Evolutionary conservation across 2,888 invertebrate genomes (phyloP).

Genomic region (Ophion obscuratus): DNA sequence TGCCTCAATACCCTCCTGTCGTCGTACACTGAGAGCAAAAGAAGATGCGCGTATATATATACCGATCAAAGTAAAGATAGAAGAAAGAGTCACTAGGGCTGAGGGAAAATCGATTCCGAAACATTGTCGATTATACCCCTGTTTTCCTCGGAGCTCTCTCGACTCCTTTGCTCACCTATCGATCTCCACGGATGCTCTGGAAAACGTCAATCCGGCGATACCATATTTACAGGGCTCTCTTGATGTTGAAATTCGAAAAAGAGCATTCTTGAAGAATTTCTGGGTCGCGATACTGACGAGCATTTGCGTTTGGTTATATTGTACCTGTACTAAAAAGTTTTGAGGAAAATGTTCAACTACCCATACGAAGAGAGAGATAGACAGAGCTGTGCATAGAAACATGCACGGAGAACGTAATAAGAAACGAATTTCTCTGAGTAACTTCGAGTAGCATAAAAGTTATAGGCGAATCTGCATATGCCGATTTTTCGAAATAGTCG

Average conservation of each 20-base stretch:
- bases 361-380: too few species aligned
- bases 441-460: too few species aligned
- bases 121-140: slow-evolving; percentile 47
- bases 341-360: too few species aligned
- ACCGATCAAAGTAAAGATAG: slow-evolving; percentile 15
- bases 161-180: slow-evolving; percentile 29
- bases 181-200: not conserved
- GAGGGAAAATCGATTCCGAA: slow-evolving; percentile 34
- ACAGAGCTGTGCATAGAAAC: too few species aligned
- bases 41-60: slow-evolving; percentile 26
- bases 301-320: not conserved
- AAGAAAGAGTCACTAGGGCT: slow-evolving; percentile 1
- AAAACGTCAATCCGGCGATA: not conserved
- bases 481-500: too few species aligned
- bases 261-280: not conserved
- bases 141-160: slow-evolving; percentile 30
- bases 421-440: too few species aligned
- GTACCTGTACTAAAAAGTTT: not conserved
- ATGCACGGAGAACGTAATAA: too few species aligned
- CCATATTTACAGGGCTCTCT: not conserved
- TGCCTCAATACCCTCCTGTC: slow-evolving; percentile 50
- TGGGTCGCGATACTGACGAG: not conserved
- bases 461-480: too few species aligned
- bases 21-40: slow-evolving; percentile 20
- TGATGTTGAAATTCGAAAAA: slow-evolving; percentile 1